Evolutionary conservation across 2,888 invertebrate genomes (phyloP), one percentile per base, ranked within the genome.

Genomic region (Drosophila infuscata): DNA sequence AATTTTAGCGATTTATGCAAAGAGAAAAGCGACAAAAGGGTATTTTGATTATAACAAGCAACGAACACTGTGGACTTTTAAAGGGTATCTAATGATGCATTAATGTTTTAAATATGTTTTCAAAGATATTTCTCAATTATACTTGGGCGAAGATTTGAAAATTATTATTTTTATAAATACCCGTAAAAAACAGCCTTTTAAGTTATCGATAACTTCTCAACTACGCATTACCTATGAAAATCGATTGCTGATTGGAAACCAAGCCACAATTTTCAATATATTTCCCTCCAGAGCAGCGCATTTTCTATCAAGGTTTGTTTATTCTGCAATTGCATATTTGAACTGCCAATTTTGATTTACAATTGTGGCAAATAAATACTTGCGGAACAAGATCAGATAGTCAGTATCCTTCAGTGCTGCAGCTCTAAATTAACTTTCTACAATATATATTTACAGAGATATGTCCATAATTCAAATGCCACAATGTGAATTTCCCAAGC

Each of bases 401-500:
- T 38, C 30, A 11, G 32, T 2, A 7, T 15, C 29, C 20, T 11
- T 36, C 9, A 11, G 15, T 9, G 30, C 5, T 29, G 15, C 30
- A 7, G 20, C 30, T 3, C 51, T 20, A 15, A 52, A 30, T 51
- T 38, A 20, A 43, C 66, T 49, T 33, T 7, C 32, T 2, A 12
- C 25, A 43, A 17, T 36, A 36, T 25, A 29, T 32, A 29, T 48
- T 35, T 12, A 38, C 32, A 48, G 15, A n/a, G 3, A n/a, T 8
- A 46, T 43, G 38, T 63, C 17, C 48, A 74, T 60, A 57, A 70
- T 74, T 79, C 46, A 77, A 62, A 43, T 17, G 43, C 43, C 59
- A 66, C 56, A 43, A 66, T 74, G 74, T 59, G 32, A 76, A 64
- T 73, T 77, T 76, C 78, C 78, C 76, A 74, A 41, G 74, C 58